Conservation (phyloP, 1,140 invertebrate species). For the Agraylea sexmaculata region DNA sequence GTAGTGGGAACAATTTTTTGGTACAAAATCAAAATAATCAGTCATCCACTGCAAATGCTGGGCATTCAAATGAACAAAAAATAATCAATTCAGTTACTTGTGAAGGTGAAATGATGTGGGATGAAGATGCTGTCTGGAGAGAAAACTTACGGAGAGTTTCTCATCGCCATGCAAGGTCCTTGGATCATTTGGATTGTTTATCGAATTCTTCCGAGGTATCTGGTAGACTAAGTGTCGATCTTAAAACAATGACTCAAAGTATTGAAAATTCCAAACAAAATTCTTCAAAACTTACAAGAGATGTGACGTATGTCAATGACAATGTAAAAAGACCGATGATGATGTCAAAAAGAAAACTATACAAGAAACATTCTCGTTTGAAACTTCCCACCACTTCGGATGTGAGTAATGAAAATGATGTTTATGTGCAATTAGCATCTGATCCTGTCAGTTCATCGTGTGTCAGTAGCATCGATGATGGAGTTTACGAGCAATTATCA, state of each 20-base stretch:
- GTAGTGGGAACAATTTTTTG: constrained; percentile 2
- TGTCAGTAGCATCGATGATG: constrained; percentile 28
- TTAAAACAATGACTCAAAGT: constrained; percentile 31
- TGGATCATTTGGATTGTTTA: constrained; percentile 62
- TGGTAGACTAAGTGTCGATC: constrained; percentile 24
- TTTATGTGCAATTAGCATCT: constrained; percentile 44
- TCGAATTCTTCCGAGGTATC: constrained; percentile 23
- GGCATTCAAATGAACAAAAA: neutral
- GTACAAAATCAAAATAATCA: constrained; percentile 9
- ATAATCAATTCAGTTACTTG: constrained; percentile 21
- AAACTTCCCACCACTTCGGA: constrained; percentile 8
- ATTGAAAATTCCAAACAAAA: constrained; percentile 11
- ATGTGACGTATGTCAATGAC: constrained; percentile 64
- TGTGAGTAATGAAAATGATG: constrained; percentile 39
- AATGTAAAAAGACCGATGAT: constrained; percentile 36
- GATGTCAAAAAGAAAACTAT: constrained; percentile 13
- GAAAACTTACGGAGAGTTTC: constrained; percentile 66
- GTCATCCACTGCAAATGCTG: constrained; percentile 3
- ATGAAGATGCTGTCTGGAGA: constrained; percentile 69
- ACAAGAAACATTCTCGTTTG: constrained; percentile 13
- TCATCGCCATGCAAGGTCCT: constrained; percentile 63
- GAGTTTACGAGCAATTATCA: constrained; percentile 39
- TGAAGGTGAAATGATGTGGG: constrained; percentile 61
- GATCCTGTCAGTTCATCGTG: constrained; percentile 21
- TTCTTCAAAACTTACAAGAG: constrained; percentile 42